Conservation (phyloP, 2,113 vertebrate species). For the Crotalus tigris region DNA sequence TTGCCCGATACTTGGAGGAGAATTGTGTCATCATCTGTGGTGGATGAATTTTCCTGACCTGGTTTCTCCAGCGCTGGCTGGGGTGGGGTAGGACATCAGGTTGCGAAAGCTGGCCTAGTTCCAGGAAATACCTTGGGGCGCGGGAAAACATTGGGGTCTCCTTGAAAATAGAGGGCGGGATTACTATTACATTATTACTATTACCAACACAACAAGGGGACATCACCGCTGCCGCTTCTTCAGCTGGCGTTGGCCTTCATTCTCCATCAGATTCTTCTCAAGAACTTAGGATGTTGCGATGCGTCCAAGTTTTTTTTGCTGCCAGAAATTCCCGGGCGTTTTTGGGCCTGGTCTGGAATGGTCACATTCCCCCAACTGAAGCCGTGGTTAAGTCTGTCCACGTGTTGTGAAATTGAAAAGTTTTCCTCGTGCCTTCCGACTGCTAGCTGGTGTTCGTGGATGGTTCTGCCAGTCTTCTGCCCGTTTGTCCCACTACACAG, state of each 20-base stretch:
- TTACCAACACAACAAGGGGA: no score
- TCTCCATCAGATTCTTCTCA: not conserved
- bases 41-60: not conserved
- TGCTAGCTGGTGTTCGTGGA: no score
- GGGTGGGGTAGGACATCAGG: not conserved
- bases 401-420: no score
- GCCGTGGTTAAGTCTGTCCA: no score
- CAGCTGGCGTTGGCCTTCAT: not conserved
- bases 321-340: no score
- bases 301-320: no score
- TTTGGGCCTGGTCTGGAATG: no score
- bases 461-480: no score
- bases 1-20: not conserved
- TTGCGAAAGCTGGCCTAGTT: not conserved
- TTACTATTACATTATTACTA: not conserved
- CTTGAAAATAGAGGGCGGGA: not conserved
- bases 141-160: not conserved
- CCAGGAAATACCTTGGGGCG: not conserved
- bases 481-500: no score
- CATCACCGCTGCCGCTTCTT: not conserved
- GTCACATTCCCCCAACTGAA: no score
- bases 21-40: not conserved
- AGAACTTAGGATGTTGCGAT: no score
- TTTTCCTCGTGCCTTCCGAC: no score
- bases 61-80: not conserved